Percentiles rank a stretch among this genome's conserved stretches.
phyloP scores from a whole-genome alignment of 2,113 vertebrate genomes.

The Rhagologus leucostigma region DNA sequence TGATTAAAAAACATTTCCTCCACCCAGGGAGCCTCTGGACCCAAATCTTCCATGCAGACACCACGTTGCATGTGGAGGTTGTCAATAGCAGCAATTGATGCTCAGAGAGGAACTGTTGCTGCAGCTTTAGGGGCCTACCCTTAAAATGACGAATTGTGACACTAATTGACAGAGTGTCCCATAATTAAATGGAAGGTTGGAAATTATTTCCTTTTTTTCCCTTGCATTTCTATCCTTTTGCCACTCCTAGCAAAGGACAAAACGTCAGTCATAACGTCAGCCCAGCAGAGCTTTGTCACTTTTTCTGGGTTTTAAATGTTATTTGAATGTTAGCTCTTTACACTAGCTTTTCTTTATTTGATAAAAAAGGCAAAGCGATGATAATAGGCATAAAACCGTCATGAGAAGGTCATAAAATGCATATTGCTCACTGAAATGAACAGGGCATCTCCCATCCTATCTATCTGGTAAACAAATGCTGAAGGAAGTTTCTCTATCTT shows the following conservation, averaged over 20 bases:
- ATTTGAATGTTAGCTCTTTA: slow-evolving; percentile 34
- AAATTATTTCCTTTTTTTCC: neutral
- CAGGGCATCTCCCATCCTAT: neutral
- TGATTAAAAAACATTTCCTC: neutral
- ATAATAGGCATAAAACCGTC: neutral
- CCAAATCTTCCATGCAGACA: neutral
- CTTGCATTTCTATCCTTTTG: neutral
- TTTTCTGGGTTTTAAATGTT: slow-evolving; percentile 37
- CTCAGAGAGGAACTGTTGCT: neutral
- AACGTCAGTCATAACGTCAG: neutral
- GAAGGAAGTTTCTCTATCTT: slow-evolving; percentile 2
- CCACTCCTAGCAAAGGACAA: slow-evolving; percentile 3
- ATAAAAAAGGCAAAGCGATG: neutral
- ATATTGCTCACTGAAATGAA: neutral
- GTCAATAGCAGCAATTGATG: neutral
- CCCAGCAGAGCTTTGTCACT: neutral
- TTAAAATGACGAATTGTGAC: neutral
- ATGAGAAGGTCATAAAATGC: slow-evolving; percentile 31
- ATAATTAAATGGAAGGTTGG: slow-evolving; percentile 18
- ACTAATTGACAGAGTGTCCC: neutral
- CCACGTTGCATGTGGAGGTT: neutral
- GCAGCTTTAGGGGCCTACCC: neutral
- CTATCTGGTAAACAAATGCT: neutral
- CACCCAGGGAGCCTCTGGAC: neutral
- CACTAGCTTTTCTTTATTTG: neutral